phyloP scores from a whole-genome alignment of 2,888 invertebrate species.

The Thymelicus lineola region DNA sequence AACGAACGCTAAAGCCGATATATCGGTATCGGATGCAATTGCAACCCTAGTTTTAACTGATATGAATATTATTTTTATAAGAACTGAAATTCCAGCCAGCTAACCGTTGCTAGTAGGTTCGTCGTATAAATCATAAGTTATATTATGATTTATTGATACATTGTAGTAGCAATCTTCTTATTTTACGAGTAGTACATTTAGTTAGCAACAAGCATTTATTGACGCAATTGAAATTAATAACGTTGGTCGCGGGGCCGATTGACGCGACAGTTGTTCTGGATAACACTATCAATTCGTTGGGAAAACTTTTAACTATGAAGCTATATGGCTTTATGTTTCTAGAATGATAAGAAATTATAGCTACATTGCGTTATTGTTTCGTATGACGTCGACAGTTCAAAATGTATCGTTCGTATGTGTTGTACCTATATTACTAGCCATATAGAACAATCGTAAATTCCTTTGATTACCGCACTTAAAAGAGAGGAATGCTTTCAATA shows the following conservation, averaged over 20 bases:
- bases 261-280: slow-evolving; percentile 23
- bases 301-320: neutral
- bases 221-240: slow-evolving; percentile 33
- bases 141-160: neutral
- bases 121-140: too few relatives aligned
- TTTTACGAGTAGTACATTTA: slow-evolving; percentile 1
- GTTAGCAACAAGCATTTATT: slow-evolving; percentile 28
- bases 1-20: too few relatives aligned
- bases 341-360: neutral
- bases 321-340: neutral
- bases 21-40: too few relatives aligned
- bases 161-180: neutral
- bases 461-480: too few relatives aligned
- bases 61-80: too few relatives aligned
- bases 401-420: neutral
- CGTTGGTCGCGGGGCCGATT: slow-evolving; percentile 8
- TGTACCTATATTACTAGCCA: too few relatives aligned
- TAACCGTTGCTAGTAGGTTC: too few relatives aligned
- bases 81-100: too few relatives aligned
- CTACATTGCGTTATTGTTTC: neutral
- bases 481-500: too few relatives aligned
- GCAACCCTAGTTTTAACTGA: too few relatives aligned
- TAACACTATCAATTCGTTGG: slow-evolving; percentile 4
- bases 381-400: neutral
- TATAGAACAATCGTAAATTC: too few relatives aligned